These are phyloP conservation scores for Crioceris asparagi DNA, from an alignment of 2,888 invertebrate genomes.

Conservation along the genomic window DNA sequence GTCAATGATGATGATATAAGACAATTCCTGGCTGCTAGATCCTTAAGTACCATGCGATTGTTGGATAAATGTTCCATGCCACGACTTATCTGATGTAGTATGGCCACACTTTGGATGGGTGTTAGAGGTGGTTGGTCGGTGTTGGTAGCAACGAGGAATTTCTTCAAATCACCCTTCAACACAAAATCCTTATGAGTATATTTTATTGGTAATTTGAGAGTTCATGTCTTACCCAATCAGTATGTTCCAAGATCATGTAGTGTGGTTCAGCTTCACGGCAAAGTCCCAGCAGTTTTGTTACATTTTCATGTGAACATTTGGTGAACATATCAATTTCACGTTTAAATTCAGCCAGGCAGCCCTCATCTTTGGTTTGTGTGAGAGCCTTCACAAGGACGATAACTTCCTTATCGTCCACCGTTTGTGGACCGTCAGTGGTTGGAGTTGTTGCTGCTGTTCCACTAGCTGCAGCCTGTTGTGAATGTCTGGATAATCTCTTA, in stretches of 20 bases:
- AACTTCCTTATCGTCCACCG: conserved; percentile 37
- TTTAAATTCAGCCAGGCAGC: conserved; percentile 70
- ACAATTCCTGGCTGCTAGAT: conserved; percentile 87
- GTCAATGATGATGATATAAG: conserved; percentile 71
- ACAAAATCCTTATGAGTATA: conserved; percentile 1
- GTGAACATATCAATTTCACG: conserved; percentile 80
- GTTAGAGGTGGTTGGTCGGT: conserved; percentile 51
- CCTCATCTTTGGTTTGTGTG: conserved; percentile 67
- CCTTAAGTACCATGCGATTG: conserved; percentile 73
- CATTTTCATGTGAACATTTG: conserved; percentile 71
- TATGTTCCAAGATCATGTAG: conserved; percentile 80
- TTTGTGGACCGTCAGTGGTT: conserved; percentile 23
- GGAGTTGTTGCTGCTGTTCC: conserved; percentile 16
- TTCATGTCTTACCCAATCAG: conserved; percentile 86
- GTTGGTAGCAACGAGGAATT: conserved; percentile 66
- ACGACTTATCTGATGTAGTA: conserved; percentile 66
- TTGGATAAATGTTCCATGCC: conserved; percentile 73
- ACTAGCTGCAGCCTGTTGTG: conserved; percentile 5
- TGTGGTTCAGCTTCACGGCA: conserved; percentile 80
- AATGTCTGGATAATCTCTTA: conserved; percentile 23
- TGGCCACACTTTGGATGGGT: conserved; percentile 52
- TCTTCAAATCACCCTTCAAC: conserved; percentile 79
- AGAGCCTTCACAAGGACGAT: conserved; percentile 67
- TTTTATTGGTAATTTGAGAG: not conserved
- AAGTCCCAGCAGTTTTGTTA: conserved; percentile 68